Conservation (phyloP, 1,140 invertebrate species). For the Pseudachorutes palmiensis region DNA sequence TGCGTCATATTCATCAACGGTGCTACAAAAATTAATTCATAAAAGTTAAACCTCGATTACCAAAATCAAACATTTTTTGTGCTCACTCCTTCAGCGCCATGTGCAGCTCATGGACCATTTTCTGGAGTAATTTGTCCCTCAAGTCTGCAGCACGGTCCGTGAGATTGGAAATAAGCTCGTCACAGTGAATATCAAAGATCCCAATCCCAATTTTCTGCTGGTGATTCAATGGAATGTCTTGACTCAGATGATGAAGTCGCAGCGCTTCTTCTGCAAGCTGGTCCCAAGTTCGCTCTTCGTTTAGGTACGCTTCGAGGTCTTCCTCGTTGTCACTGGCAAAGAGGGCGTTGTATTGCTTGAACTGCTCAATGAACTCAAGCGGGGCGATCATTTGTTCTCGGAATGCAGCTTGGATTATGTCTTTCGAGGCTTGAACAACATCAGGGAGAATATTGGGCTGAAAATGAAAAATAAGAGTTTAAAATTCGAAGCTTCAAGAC, state of each 20-base stretch:
- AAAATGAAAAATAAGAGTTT: constrained; percentile 38
- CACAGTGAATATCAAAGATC: constrained; percentile 76
- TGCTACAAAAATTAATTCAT: constrained; percentile 48
- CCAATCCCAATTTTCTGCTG: constrained; percentile 63
- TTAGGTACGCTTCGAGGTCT: constrained; percentile 22
- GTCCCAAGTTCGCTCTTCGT: constrained; percentile 31
- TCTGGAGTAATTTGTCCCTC: constrained; percentile 58
- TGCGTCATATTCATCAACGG: constrained; percentile 72
- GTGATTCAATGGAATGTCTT: constrained; percentile 55
- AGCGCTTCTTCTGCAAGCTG: constrained; percentile 48
- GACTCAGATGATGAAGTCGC: constrained; percentile 56
- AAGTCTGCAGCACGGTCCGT: constrained; percentile 58
- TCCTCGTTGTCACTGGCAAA: constrained; percentile 56
- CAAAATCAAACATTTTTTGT: constrained; percentile 16
- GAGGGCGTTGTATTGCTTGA: constrained; percentile 70
- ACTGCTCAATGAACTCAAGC: constrained; percentile 61
- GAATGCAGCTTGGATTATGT: constrained; percentile 52
- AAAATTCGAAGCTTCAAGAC: not conserved
- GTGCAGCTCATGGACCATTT: constrained; percentile 73
- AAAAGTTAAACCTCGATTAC: constrained; percentile 9
- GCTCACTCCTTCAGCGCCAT: constrained; percentile 63
- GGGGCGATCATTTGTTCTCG: constrained; percentile 61
- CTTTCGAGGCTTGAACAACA: constrained; percentile 51
- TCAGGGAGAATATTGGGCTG: constrained; percentile 61
- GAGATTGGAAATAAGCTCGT: constrained; percentile 66